Base-by-base conservation (phyloP, 2,797 vertebrate species). In the Enteromius paludinosus region DNA sequence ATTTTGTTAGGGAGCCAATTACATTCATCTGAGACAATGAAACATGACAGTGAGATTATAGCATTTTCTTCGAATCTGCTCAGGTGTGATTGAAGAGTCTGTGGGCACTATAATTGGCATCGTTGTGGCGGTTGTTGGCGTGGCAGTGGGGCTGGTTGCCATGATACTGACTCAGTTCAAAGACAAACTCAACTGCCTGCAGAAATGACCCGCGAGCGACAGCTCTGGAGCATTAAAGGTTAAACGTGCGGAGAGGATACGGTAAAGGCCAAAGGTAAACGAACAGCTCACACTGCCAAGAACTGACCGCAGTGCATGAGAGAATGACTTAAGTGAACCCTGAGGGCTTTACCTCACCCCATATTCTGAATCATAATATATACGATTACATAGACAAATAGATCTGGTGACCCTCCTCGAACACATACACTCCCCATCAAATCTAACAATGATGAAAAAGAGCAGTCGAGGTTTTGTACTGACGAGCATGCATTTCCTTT, bases 101-200 rank as follows among this genome's bases (percentile, higher is more conserved):
- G 87, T 92, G 66, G 93, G 91, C 86, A 92, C 88, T 14, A 89
- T 91, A 81, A 87, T 91, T n/a, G 92, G 91, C 2, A 83, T 93
- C 56, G 85, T 86, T 38, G 89, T 88, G 0, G 91, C 92, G 68
- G 91, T 86, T 9, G 35, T 91, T 2, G 91, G 91, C 70, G 89
- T 92, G 15, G 14, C 87, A 14, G 78, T 82, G 18, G 89, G 92
- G 61, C 82, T 92, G 82, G 82, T 91, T 12, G 52, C 91, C 28
- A 52, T 93, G 87, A 80, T 92, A 84, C 88, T 86, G 3, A 90
- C 90, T 0, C 89, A 88, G 81, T 80, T 93, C 76, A 90, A 87
- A 64, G 89, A 87, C 61, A 92, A 91, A 9, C 0, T 89, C 38
- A 89, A 87, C 33, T 92, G 92, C 54, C 74, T 86, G 20, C 56